These are phyloP conservation scores for Agriopis leucophaearia DNA, from an alignment of 2,888 invertebrate species.

Conservation along the genomic window DNA sequence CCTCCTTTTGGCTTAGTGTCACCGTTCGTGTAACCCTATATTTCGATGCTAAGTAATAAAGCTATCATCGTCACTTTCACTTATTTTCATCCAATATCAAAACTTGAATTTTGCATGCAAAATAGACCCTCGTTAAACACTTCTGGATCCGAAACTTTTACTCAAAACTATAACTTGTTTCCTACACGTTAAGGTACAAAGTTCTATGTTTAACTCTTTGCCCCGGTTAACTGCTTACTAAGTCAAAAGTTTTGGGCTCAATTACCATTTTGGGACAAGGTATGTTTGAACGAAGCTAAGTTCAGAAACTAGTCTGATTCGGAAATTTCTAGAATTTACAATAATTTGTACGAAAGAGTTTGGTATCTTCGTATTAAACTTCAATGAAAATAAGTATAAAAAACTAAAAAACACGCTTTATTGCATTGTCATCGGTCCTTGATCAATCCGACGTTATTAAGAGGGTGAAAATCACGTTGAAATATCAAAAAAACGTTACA, in stretches of 20 bases:
- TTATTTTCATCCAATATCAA: conserved; percentile 1
- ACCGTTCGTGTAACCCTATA: not conserved
- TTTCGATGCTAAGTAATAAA: conserved; percentile 7
- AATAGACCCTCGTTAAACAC: conserved; percentile 6
- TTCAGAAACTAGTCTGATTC: conserved; percentile 16
- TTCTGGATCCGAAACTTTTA: conserved; percentile 1
- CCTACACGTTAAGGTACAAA: conserved; percentile 2
- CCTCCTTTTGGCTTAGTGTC: no score
- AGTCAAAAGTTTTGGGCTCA: conserved; percentile 28
- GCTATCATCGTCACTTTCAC: conserved; percentile 8
- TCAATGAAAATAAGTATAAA: no score
- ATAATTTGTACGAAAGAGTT: not conserved
- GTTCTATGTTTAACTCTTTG: conserved; percentile 7
- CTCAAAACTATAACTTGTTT: conserved; percentile 6
- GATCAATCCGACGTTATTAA: no score
- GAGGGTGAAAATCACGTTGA: no score
- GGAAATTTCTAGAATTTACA: conserved; percentile 8
- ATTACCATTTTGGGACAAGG: conserved; percentile 28
- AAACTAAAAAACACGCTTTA: no score
- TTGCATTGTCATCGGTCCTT: no score
- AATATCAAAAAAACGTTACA: no score
- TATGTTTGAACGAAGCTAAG: conserved; percentile 12
- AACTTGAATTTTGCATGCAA: conserved; percentile 23
- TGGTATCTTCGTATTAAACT: no score
- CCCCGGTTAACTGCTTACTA: conserved; percentile 14